Percentiles rank a stretch among this genome's conserved stretches.
Evolutionary conservation across 30 jellyfish, hydroid and myxozoan genomes (phyloP).

Genomic region (Turritopsis dohrnii): DNA sequence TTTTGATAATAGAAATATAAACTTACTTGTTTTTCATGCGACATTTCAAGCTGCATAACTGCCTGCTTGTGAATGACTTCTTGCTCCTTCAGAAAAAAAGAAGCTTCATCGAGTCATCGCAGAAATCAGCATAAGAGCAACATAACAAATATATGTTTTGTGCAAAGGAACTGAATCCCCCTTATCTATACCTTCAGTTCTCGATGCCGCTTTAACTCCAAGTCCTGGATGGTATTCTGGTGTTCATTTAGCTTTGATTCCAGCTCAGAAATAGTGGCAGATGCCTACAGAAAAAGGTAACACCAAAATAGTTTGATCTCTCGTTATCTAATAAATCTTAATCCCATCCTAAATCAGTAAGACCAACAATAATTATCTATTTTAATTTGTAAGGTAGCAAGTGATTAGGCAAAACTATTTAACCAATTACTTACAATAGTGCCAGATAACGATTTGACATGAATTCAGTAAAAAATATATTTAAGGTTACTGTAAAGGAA

Average conservation of each 20-base stretch:
- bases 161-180: neutral
- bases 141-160: neutral
- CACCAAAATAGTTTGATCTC: too few species aligned
- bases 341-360: too few species aligned
- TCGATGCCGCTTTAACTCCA: slow-evolving; percentile 53
- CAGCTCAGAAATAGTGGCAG: slow-evolving; percentile 41
- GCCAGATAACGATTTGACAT: too few species aligned
- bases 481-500: too few species aligned
- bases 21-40: slow-evolving; percentile 15
- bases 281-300: slow-evolving; percentile 17
- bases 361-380: too few species aligned
- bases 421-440: too few species aligned
- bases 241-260: slow-evolving; percentile 40
- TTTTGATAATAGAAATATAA: too few species aligned
- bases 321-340: too few species aligned
- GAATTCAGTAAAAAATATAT: too few species aligned
- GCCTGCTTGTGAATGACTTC: slow-evolving; percentile 11
- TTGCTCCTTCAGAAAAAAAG: slow-evolving; percentile 10
- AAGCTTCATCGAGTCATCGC: neutral
- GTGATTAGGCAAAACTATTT: too few species aligned
- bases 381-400: too few species aligned
- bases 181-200: slow-evolving; percentile 45
- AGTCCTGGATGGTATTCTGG: slow-evolving; percentile 45
- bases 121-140: neutral
- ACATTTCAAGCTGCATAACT: slow-evolving; percentile 6